phyloP scores from a whole-genome alignment of 2,113 vertebrate species.

The Marcusenius ussheri region DNA sequence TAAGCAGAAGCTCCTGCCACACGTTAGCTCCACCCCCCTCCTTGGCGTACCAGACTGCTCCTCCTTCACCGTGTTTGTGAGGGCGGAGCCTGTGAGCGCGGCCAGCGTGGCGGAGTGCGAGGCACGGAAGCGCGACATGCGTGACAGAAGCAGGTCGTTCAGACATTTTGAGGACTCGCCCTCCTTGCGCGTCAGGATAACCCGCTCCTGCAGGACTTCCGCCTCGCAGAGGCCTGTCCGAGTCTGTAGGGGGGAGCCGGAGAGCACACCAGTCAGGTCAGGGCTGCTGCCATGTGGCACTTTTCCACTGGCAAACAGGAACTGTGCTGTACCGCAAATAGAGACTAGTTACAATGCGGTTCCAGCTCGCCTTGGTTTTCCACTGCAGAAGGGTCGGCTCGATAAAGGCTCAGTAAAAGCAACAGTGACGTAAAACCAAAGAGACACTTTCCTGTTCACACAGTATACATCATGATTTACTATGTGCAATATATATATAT shows the following conservation, averaged over 20 bases:
- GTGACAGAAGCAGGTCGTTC: slow-evolving; percentile 93
- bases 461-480: neutral
- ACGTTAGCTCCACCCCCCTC: neutral
- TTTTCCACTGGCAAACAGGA: neutral
- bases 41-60: slow-evolving; percentile 81
- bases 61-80: slow-evolving; percentile 95
- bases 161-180: slow-evolving; percentile 97
- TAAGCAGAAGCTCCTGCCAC: neutral
- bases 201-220: slow-evolving; percentile 80
- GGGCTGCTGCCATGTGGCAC: neutral
- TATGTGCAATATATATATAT: neutral
- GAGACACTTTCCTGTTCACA: neutral
- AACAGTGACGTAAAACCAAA: neutral
- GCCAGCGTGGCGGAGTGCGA: slow-evolving; percentile 92
- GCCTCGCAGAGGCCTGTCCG: slow-evolving; percentile 78
- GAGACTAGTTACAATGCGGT: neutral
- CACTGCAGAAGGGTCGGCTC: neutral
- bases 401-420: neutral
- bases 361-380: neutral
- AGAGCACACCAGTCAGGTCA: neutral
- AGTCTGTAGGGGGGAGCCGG: slow-evolving; percentile 52
- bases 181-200: slow-evolving; percentile 90
- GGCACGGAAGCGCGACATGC: slow-evolving; percentile 89
- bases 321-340: neutral
- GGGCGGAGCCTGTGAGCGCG: slow-evolving; percentile 90